Conservation (phyloP, 2,113 vertebrate genomes). For the Centropus unirufus region DNA sequence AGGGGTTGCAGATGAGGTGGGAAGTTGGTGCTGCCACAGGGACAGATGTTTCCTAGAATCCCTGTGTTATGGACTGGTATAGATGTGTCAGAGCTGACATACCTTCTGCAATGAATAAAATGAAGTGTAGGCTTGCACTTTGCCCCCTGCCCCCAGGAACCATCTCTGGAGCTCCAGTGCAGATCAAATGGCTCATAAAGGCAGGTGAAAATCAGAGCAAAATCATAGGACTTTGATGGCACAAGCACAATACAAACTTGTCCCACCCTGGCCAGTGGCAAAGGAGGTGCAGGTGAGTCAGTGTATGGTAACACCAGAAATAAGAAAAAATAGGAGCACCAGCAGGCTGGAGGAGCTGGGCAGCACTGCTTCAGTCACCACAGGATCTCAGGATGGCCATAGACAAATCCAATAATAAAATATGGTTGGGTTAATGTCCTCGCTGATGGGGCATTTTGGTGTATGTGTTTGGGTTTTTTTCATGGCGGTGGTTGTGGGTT, state of each 20-base stretch:
- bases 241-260: neutral
- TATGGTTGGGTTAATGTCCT: neutral
- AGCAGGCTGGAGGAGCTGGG: neutral
- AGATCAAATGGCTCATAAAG: neutral
- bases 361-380: neutral
- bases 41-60: neutral
- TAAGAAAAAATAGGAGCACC: neutral
- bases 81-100: neutral
- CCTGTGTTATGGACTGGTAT: neutral
- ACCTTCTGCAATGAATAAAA: neutral
- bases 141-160: neutral
- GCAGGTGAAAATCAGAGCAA: neutral
- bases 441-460: neutral
- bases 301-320: neutral
- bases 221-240: neutral
- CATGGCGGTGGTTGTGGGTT: too few species aligned
- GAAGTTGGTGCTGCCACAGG: neutral
- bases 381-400: neutral
- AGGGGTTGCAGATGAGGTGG: neutral
- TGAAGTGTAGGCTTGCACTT: accelerated
- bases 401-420: neutral
- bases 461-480: neutral
- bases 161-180: neutral
- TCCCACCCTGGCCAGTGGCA: neutral
- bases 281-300: neutral